Evolutionary conservation across 2,113 vertebrate genomes (phyloP).

Genomic region (Motacilla tschutschensis): DNA sequence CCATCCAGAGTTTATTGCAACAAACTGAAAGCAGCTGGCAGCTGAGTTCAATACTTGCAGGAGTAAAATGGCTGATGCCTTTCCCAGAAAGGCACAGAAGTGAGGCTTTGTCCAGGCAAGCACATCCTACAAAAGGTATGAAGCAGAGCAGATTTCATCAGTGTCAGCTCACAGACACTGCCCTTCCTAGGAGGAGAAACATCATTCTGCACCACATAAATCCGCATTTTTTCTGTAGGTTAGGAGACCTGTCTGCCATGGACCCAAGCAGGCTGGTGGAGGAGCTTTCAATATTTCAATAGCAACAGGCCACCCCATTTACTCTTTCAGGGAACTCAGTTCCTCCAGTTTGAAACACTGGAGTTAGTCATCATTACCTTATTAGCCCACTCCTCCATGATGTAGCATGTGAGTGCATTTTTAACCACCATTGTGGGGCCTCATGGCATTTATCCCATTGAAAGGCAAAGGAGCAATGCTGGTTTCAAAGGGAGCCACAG

Average conservation of each 20-base stretch:
- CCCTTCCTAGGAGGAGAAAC: not conserved
- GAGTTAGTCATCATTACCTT: not conserved
- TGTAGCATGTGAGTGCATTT: not conserved
- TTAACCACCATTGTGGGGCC: not conserved
- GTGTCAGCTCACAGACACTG: not conserved
- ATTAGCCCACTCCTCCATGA: not conserved
- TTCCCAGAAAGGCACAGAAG: not conserved
- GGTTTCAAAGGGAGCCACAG: not conserved
- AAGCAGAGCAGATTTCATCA: not conserved
- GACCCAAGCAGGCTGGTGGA: not conserved
- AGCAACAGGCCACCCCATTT: not conserved
- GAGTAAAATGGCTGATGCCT: not conserved
- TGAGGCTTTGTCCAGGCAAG: not conserved
- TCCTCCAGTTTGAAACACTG: not conserved
- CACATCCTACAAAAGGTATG: not conserved
- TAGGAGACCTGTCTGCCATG: not conserved
- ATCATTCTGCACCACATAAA: not conserved
- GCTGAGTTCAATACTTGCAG: not conserved
- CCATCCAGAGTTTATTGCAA: not conserved
- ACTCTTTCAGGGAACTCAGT: not conserved
- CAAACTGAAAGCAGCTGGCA: constrained; percentile 4
- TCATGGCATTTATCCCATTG: not conserved
- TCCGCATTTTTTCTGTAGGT: not conserved
- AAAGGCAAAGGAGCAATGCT: not conserved
- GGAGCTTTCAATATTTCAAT: not conserved